Base-by-base conservation (phyloP, 2,113 vertebrate genomes). In the Petrocephalus zakoni region DNA sequence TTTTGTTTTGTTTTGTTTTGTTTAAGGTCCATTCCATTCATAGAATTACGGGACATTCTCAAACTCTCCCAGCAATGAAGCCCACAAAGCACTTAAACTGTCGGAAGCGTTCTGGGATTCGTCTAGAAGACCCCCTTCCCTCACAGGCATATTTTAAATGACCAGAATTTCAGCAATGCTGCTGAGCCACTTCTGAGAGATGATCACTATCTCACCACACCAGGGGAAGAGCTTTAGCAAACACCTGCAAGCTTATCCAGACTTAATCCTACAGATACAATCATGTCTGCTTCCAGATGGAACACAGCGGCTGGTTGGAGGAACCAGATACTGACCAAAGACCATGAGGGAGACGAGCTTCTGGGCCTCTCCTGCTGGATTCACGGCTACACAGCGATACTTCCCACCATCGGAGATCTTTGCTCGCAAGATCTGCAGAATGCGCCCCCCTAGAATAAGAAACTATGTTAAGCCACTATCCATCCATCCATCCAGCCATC, bases 361-460 rank as follows among this genome's bases (percentile, higher is more conserved):
- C 91, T 96, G 95, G 90, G 96, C 96, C 94, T 98, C 95, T 88
- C 98, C 98, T 90, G 97, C 98, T 89, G 96, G 95, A 89, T 98
- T 99, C 91, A 96, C 95, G 89, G 97, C 98, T 90, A 97, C 92
- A 87, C 98, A 99, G 82, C 92, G 96, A 90, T 98, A 99, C 90
- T 97, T 97, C 47, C 98, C 98, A 22, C 93, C 97, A 85, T 99
- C 97, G 4, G 96, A 95, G n/a, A 98, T 93, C 89, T 95, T 98
- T 88, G 97, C 96, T 88, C 94, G 96, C 61, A 96, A 93, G 90
- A 99, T 97, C 92, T 99, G 98, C 58, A 99, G 94, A 0, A 94
- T 97, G 2, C 97, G 96, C 81, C 97, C 97, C 90, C 98, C 98
- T 99, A 81, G 81, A 49, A 83, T 49, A 19, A 78, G 34, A 78